A percentile compares a stretch with the other conserved stretches of the same genome.
phyloP scores from a whole-genome alignment of 1,140 invertebrate species.

The Phymastichus coffea region DNA sequence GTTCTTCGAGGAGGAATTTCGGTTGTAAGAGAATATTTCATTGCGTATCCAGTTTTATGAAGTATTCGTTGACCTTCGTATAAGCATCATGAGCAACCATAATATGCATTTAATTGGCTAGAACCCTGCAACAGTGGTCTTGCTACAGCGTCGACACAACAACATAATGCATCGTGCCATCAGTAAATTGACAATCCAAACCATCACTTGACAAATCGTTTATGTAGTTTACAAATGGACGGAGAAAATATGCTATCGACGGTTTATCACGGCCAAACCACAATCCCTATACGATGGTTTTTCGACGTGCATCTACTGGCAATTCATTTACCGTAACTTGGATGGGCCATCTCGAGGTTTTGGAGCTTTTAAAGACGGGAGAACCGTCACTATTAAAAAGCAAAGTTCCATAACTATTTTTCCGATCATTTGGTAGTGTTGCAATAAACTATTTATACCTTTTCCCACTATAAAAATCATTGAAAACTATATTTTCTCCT shows the following conservation, averaged over 20 bases:
- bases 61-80: conserved; percentile 6
- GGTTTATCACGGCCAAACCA: conserved; percentile 26
- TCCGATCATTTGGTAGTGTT: conserved; percentile 8
- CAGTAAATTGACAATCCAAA: background rate
- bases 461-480: conserved; percentile 21
- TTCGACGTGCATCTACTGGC: conserved; percentile 13
- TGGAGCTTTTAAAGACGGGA: conserved; percentile 24
- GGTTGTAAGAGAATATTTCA: conserved; percentile 8
- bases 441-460: conserved; percentile 17
- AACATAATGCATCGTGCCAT: background rate
- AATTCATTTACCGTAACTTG: conserved; percentile 30
- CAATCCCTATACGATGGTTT: conserved; percentile 7
- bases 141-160: conserved; percentile 21
- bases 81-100: conserved; percentile 23
- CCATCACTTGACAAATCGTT: conserved; percentile 8
- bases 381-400: conserved; percentile 27
- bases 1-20: conserved; percentile 1
- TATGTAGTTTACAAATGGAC: conserved; percentile 14
- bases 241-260: conserved; percentile 9
- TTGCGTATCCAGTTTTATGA: background rate
- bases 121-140: conserved; percentile 20
- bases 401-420: conserved; percentile 20
- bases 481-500: conserved; percentile 1
- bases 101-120: conserved; percentile 27
- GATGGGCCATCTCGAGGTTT: conserved; percentile 24